Percentiles rank a stretch among this genome's conserved stretches.
These are phyloP conservation scores for Brachynemurus nebulosus DNA, from an alignment of 2,888 invertebrate species.

Conservation along the genomic window DNA sequence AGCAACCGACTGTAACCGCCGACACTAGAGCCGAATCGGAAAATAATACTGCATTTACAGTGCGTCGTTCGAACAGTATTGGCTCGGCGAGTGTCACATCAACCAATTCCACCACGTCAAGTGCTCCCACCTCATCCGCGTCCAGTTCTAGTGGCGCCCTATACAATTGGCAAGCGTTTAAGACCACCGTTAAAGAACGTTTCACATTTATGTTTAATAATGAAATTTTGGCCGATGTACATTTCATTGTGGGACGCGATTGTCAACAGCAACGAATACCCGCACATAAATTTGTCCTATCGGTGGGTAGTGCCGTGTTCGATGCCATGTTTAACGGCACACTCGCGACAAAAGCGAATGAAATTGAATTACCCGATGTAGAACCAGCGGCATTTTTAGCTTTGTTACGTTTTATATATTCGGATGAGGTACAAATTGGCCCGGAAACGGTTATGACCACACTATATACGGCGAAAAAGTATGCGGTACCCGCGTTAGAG, in stretches of 20 bases:
- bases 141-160: slow-evolving; percentile 35
- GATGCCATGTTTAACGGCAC: slow-evolving; percentile 78
- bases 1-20: slow-evolving; percentile 17
- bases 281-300: slow-evolving; percentile 66
- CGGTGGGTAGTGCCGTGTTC: slow-evolving; percentile 73
- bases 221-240: slow-evolving; percentile 55
- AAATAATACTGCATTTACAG: slow-evolving; percentile 24
- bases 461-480: slow-evolving; percentile 74
- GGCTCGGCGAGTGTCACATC: background rate
- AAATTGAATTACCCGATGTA: slow-evolving; percentile 70
- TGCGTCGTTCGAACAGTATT: slow-evolving; percentile 5
- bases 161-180: slow-evolving; percentile 61
- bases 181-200: slow-evolving; percentile 60
- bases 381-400: slow-evolving; percentile 70
- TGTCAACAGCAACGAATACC: slow-evolving; percentile 54
- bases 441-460: slow-evolving; percentile 81
- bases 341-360: slow-evolving; percentile 49
- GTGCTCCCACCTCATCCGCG: slow-evolving; percentile 31
- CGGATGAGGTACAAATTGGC: slow-evolving; percentile 70
- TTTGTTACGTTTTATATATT: slow-evolving; percentile 57
- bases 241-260: slow-evolving; percentile 64
- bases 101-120: slow-evolving; percentile 19
- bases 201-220: slow-evolving; percentile 54
- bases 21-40: slow-evolving; percentile 28
- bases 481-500: slow-evolving; percentile 71